A percentile compares a stretch with the other conserved stretches of the same genome.
phyloP scores from a whole-genome alignment of 2,888 invertebrate genomes.

The Eurois occulta region DNA sequence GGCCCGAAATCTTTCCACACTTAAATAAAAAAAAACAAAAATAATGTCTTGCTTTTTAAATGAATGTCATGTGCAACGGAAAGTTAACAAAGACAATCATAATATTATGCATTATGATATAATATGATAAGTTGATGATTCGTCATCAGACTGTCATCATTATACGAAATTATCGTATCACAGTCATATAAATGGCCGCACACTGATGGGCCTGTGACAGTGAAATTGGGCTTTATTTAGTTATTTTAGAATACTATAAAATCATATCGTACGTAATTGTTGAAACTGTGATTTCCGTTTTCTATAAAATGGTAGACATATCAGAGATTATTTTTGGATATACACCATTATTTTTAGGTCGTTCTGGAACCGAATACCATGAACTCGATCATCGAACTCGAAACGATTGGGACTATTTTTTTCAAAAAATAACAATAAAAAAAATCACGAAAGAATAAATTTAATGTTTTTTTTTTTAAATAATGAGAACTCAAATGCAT shows the following conservation, averaged over 20 bases:
- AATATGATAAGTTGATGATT: conserved; percentile 43
- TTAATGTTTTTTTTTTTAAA: no score
- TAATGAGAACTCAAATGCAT: no score
- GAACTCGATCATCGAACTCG: no score
- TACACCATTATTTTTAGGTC: no score
- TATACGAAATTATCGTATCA: conserved; percentile 55
- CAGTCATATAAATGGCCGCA: conserved; percentile 13
- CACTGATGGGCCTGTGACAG: conserved; percentile 46
- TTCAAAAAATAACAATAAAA: no score
- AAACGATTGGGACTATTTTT: no score
- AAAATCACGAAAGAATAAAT: no score
- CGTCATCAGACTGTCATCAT: conserved; percentile 51
- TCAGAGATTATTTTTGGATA: background rate
- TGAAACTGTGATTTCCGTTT: conserved; percentile 15
- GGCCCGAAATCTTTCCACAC: no score
- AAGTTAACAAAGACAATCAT: conserved; percentile 35
- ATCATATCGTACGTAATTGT: conserved; percentile 34
- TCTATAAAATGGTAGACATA: background rate
- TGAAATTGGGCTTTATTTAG: conserved; percentile 40
- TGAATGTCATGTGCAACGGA: conserved; percentile 41
- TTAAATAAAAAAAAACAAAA: background rate
- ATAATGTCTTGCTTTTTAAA: background rate
- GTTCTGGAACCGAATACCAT: no score
- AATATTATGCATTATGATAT: conserved; percentile 28
- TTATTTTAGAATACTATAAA: conserved; percentile 17